These are phyloP conservation scores for Epinotia brunnichana DNA, from an alignment of 2,888 invertebrate species.

Conservation along the genomic window DNA sequence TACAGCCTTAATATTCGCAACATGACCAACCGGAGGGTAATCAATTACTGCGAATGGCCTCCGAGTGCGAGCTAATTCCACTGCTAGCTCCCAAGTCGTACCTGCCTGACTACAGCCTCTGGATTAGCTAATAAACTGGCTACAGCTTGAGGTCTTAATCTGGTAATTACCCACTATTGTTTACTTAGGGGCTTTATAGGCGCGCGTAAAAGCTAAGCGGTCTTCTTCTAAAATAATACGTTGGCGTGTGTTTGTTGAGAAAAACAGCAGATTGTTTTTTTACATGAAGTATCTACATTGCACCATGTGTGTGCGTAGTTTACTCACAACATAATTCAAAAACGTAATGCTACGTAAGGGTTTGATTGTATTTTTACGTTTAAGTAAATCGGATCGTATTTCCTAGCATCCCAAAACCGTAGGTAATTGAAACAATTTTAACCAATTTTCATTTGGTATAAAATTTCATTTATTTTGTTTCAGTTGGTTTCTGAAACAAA, in stretches of 20 bases:
- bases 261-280: background rate
- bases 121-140: conserved; percentile 26
- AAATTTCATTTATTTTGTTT: too few species aligned
- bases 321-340: too few species aligned
- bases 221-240: background rate
- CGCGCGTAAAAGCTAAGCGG: background rate
- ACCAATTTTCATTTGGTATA: too few species aligned
- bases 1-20: conserved; percentile 24
- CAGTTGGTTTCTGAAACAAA: too few species aligned
- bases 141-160: conserved; percentile 10
- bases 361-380: too few species aligned
- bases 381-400: too few species aligned
- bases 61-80: conserved; percentile 23
- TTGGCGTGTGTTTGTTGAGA: background rate
- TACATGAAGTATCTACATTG: too few species aligned
- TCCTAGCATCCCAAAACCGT: too few species aligned
- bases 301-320: too few species aligned
- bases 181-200: background rate
- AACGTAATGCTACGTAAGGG: too few species aligned
- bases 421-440: too few species aligned
- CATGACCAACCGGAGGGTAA: conserved; percentile 27
- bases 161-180: background rate
- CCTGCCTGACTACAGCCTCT: conserved; percentile 30
- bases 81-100: conserved; percentile 23
- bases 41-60: conserved; percentile 33